Base-by-base conservation (phyloP, 2,113 vertebrate genomes). In the Pristiophorus japonicus region DNA sequence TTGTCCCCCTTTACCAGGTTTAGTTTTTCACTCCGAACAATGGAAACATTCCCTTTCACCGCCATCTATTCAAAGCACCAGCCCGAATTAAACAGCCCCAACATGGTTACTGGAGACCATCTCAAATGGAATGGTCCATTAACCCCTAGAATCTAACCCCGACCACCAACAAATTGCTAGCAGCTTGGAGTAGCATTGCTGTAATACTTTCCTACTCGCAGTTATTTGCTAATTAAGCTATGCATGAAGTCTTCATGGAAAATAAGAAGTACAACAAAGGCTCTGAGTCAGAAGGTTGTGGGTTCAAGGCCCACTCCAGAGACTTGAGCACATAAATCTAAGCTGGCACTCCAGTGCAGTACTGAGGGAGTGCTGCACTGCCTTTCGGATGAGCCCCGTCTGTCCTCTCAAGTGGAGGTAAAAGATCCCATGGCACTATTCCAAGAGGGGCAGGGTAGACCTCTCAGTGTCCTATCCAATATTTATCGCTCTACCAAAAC, bases 11-110 rank as follows among this genome's bases (percentile, higher is more conserved):
- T 90, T 22, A n/a, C n/a, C n/a, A 59, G 51, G 51, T 16, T 55
- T 90, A 90, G 30, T 90, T 90, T 90, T 55, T 90, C 87, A 90
- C 87, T 59, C 87, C 30, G 30, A 90, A 90, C 47, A 34, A 90
- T 20, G 12, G 47, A 59, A 90, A 59, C 24, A 59, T 34, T 14
- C 6, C 18, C 38, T 84, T 84, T 45, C 18, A 16, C 18, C 16
- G 42, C 38, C 47, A 88, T 55, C 27, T 11, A 59, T 59, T 59
- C 51, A 55, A 59, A 90, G 51, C 51, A 88, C 59, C 51, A 4
- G 12, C 24, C 87, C 51, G 59, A 59, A 90, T 59, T 59, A 90
- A 59, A 90, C 51, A 90, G 34, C 12, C 27, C 87, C 87, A 55
- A n/a, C 18, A 85, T 47, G 38, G 70, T 73, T 42, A 45, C 81